A percentile compares a stretch with the other conserved stretches of the same genome.
Evolutionary conservation across 2,888 invertebrate species (phyloP).

Genomic region (Laspeyria flexula): DNA sequence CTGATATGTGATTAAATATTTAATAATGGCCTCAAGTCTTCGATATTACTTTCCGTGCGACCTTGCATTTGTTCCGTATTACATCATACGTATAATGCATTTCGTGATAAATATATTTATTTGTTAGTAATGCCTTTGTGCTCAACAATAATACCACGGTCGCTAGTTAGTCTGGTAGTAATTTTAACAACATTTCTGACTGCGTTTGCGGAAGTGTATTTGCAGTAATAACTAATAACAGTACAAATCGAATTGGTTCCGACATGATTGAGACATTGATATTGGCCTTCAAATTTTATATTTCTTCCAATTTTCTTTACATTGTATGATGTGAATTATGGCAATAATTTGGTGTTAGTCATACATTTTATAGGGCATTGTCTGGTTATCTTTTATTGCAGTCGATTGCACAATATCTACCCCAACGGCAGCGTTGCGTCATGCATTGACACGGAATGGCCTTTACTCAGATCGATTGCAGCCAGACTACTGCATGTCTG

Average conservation of each 20-base stretch:
- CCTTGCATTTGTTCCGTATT: conserved; percentile 80
- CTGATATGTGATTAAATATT: conserved; percentile 43
- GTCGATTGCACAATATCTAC: conserved; percentile 70
- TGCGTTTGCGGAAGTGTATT: conserved; percentile 33
- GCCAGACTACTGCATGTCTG: conserved; percentile 36
- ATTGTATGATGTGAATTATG: not conserved
- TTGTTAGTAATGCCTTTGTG: conserved; percentile 64
- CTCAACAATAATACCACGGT: conserved; percentile 24
- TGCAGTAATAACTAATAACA: conserved; percentile 22
- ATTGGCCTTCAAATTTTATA: conserved; percentile 4
- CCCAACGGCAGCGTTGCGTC: conserved; percentile 74
- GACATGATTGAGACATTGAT: conserved; percentile 11
- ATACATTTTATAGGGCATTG: not conserved
- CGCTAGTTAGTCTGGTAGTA: conserved; percentile 9
- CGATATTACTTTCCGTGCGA: conserved; percentile 74
- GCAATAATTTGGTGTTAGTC: not conserved
- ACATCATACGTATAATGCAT: conserved; percentile 78
- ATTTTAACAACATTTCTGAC: conserved; percentile 11
- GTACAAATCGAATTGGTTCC: conserved; percentile 22
- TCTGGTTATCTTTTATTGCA: conserved; percentile 52
- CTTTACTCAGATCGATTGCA: conserved; percentile 77
- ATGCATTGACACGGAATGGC: conserved; percentile 73
- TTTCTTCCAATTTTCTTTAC: not conserved
- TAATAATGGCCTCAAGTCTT: conserved; percentile 68
- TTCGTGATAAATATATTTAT: conserved; percentile 59